Evolutionary conservation across 64 coral and sea anemone species (phyloP).

Genomic region (Actinia equina): DNA sequence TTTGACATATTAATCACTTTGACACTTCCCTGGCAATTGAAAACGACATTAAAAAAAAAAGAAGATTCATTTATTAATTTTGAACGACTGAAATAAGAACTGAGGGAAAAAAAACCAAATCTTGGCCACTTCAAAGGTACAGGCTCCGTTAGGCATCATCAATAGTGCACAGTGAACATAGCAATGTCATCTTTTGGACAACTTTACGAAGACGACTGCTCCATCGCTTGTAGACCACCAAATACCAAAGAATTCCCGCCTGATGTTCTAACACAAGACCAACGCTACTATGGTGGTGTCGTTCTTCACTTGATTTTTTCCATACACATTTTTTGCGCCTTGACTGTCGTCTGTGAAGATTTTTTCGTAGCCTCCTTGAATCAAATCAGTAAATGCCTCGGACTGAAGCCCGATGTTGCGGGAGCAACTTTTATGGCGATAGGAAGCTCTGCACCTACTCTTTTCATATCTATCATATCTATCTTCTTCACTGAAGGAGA

Average conservation of each 20-base stretch:
- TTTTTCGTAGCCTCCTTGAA: conserved; percentile 89
- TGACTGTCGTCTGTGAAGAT: conserved; percentile 87
- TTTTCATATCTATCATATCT: conserved; percentile 86
- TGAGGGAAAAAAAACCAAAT: not conserved
- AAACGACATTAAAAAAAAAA: not conserved
- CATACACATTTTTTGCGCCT: conserved; percentile 84
- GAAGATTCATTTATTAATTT: not conserved
- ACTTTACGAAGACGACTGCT: conserved; percentile 27
- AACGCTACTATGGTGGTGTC: conserved; percentile 79
- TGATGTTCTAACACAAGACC: conserved; percentile 79
- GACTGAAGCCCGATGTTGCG: conserved; percentile 81
- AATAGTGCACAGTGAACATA: not conserved
- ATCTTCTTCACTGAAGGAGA: conserved; percentile 95
- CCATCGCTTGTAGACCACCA: conserved; percentile 63
- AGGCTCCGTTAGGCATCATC: not conserved
- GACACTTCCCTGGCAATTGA: too few species aligned
- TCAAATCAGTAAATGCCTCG: conserved; percentile 69
- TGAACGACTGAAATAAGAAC: not conserved
- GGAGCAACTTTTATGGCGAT: conserved; percentile 93
- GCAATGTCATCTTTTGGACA: not conserved
- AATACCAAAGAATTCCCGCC: conserved; percentile 87
- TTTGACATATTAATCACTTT: too few species aligned
- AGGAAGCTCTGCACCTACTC: conserved; percentile 83
- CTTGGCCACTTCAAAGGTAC: not conserved
- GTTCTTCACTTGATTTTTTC: conserved; percentile 62